Evolutionary conservation across 1,140 invertebrate genomes (phyloP), one percentile per base, ranked within the genome.

Genomic region (Streblospio benedicti): DNA sequence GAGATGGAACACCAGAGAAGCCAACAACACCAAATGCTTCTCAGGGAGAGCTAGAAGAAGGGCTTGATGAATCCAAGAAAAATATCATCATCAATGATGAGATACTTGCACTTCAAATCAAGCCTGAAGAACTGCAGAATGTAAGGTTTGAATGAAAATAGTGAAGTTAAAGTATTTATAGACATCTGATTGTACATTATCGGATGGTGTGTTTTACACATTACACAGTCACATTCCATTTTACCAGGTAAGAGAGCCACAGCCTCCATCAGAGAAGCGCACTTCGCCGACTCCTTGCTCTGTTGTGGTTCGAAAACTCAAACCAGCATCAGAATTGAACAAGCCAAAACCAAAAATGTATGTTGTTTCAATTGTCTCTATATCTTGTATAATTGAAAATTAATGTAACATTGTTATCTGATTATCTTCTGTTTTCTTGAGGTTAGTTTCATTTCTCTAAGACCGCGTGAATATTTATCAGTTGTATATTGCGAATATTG

Each of bases 51-150:
- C 44, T 64, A 33, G 70, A 72, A 33, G 71, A 73, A 16, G 59
- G 62, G 2, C 54, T 52, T 25, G 51, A 59, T 12, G 64, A 65
- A 6, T 60, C 66, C 4, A 56, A 65, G n/a, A 69, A 35, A 3
- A 4, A 73, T 57, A 65, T 74, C 33, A 68, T 76, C 44, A 72
- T 70, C 67, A 69, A 72, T 63, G 75, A 74, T 51, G 75, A 75
- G 53, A 71, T 75, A 43, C 69, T 72, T 43, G 70, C 68, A 43
- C 61, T 76, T 4, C 67, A 69, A 45, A 74, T 76, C 53, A 75
- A 74, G 45, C 59, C 67, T 16, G 75, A 76, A 25, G 71, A 74
- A 16, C 67, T 76, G 9, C 49, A 63, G 31, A 73, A 73, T 64
- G 73, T 76, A 6, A 27, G 20, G 18, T 60, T 51, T 61, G 16